Conservation (phyloP, 2,888 invertebrate genomes). For the Hydroisotoma schaefferi region DNA sequence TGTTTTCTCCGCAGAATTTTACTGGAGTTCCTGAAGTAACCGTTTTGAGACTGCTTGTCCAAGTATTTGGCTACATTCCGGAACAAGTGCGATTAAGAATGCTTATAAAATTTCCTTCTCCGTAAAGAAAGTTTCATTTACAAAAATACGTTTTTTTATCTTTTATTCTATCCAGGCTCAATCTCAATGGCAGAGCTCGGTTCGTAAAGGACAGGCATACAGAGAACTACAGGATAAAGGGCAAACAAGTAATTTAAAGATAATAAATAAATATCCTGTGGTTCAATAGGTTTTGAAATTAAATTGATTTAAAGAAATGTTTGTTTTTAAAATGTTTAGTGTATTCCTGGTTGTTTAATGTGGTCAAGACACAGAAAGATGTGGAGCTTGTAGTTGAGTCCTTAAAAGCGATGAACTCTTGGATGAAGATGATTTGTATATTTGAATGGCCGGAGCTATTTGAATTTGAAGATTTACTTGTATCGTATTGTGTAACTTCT, state of each 20-base stretch:
- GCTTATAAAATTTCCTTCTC: too few relatives aligned
- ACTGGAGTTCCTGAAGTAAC: constrained; percentile 42
- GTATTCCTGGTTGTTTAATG: constrained; percentile 45
- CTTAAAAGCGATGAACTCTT: constrained; percentile 42
- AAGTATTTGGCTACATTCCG: constrained; percentile 45
- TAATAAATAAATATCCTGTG: constrained; percentile 5
- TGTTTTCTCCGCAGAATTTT: constrained; percentile 46
- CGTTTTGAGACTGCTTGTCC: constrained; percentile 41
- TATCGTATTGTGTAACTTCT: constrained; percentile 30
- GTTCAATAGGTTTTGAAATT: constrained; percentile 3
- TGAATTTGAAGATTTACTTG: constrained; percentile 37
- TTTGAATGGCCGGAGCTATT: constrained; percentile 43
- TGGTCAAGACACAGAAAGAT: constrained; percentile 36
- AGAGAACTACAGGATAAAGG: constrained; percentile 43
- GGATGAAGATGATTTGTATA: constrained; percentile 46
- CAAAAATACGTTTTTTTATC: not conserved
- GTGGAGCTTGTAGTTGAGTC: constrained; percentile 39
- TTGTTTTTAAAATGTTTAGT: constrained; percentile 29
- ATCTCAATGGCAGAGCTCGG: constrained; percentile 40
- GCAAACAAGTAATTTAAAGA: constrained; percentile 34
- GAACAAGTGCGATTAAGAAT: constrained; percentile 32
- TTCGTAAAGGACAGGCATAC: constrained; percentile 38
- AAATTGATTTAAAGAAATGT: not conserved
- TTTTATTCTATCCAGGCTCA: constrained; percentile 28
- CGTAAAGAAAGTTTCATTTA: not conserved